Evolutionary conservation across 2,888 invertebrate species (phyloP).

Genomic region (Drosophila colorata): DNA sequence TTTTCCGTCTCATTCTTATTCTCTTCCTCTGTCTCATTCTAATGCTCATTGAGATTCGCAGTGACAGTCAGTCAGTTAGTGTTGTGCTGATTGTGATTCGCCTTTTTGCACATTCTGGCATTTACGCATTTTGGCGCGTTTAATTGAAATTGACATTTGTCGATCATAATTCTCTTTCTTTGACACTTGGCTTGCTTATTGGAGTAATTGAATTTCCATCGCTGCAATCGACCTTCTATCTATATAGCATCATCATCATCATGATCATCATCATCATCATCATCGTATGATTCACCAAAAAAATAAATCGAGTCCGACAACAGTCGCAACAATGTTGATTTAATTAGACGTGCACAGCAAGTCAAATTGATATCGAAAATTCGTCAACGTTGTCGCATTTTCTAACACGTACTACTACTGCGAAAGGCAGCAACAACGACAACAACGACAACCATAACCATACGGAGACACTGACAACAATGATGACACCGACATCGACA

Average conservation of each 20-base stretch:
- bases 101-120: slow-evolving; percentile 33
- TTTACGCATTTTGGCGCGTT: slow-evolving; percentile 48
- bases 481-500: slow-evolving; percentile 35
- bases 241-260: slow-evolving; percentile 3
- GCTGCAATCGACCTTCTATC: slow-evolving; percentile 34
- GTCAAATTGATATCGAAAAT: slow-evolving; percentile 54
- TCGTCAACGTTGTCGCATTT: slow-evolving; percentile 39
- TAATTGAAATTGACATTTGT: slow-evolving; percentile 68
- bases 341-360: slow-evolving; percentile 66
- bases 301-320: slow-evolving; percentile 17
- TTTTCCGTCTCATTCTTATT: too few species aligned
- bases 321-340: slow-evolving; percentile 60
- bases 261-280: slow-evolving; percentile 8
- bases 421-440: slow-evolving; percentile 13
- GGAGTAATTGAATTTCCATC: slow-evolving; percentile 67
- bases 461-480: slow-evolving; percentile 31
- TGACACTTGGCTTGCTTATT: slow-evolving; percentile 66
- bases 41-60: slow-evolving; percentile 15
- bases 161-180: slow-evolving; percentile 54
- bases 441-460: slow-evolving; percentile 14
- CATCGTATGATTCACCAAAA: slow-evolving; percentile 27
- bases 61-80: slow-evolving; percentile 7
- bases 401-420: slow-evolving; percentile 38
- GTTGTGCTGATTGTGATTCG: slow-evolving; percentile 20
- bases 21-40: slow-evolving; percentile 9